Base-by-base conservation (phyloP, 2,797 vertebrate genomes). In the Pipistrellus kuhlii region DNA sequence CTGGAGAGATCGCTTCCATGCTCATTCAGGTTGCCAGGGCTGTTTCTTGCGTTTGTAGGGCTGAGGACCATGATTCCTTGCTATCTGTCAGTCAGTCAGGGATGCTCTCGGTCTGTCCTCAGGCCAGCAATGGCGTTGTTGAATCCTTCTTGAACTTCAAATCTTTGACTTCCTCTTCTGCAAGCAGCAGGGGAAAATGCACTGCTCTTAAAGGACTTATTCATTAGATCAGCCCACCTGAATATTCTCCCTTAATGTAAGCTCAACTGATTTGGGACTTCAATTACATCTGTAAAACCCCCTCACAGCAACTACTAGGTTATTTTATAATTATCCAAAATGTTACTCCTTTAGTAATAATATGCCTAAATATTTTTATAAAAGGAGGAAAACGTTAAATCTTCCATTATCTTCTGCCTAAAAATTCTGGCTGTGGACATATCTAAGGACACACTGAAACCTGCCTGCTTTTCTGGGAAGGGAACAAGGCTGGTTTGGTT, bases 291-390 rank as follows among this genome's bases (percentile, higher is more conserved):
- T 89, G 18, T 2, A 62, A 91, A 91, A 82, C 51, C 46, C 20
- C 62, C 77, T 57, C 75, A 85, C 25, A 46, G 46, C 46, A 53
- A 14, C 44, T 32, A 30, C 27, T 44, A 77, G 11, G 59, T 85
- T 38, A 38, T 38, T 38, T 38, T 38, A 38, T 38, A 38, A 80
- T 68, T 83, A n/a, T 84, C 64, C 66, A 77, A 91, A 86, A 75
- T 76, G 75, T 91, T 27, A 86, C 12, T 55, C 30, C 48, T 71
- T 78, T 71, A 80, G 21, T 38, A 30, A 93, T 80, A 72, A 38
- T 84, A 80, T 55, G 21, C 38, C 48, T 93, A 76, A 76, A 71
- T 88, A 75, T 18, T 90, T 91, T 92, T 78, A 30, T 62, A 66
- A 62, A 93, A 77, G 69, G 81, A 59, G 35, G 55, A 76, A 82